Evolutionary conservation across 1,140 invertebrate genomes (phyloP).

Genomic region (Bombus waltoni): DNA sequence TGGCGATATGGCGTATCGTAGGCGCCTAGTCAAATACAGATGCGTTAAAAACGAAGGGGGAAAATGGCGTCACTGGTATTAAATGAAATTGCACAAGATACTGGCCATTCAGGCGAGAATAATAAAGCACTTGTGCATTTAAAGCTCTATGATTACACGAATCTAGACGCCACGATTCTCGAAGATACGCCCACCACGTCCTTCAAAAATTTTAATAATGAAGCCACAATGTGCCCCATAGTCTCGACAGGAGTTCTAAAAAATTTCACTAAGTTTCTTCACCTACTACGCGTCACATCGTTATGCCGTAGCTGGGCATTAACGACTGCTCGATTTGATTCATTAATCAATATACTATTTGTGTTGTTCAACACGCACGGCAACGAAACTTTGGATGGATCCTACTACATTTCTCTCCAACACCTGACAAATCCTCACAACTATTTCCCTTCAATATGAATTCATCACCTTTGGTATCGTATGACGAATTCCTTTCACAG

Average conservation of each 20-base stretch:
- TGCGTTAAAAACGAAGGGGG: conserved; percentile 20
- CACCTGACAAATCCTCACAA: conserved; percentile 60
- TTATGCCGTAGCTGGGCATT: conserved; percentile 65
- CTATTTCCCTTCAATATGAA: conserved; percentile 42
- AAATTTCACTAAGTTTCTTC: conserved; percentile 78
- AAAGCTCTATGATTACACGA: conserved; percentile 39
- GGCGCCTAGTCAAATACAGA: conserved; percentile 48
- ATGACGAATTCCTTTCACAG: neutral
- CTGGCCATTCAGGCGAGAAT: conserved; percentile 53
- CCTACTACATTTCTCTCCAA: conserved; percentile 48
- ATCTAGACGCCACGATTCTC: conserved; percentile 43
- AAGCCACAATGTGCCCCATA: conserved; percentile 77
- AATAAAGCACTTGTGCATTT: conserved; percentile 61
- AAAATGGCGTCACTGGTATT: conserved; percentile 34
- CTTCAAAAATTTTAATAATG: conserved; percentile 69
- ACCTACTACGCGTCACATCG: conserved; percentile 73
- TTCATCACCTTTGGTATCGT: conserved; percentile 50
- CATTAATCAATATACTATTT: conserved; percentile 68
- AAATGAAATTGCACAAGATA: conserved; percentile 58
- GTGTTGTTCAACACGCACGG: conserved; percentile 63
- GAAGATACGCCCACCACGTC: conserved; percentile 63
- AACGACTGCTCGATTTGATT: conserved; percentile 75
- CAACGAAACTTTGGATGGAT: conserved; percentile 66
- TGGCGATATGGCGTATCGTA: conserved; percentile 56
- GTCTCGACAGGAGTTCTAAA: conserved; percentile 78